Conservation (phyloP, 2,797 vertebrate species). For the Macroramphosus scolopax region DNA sequence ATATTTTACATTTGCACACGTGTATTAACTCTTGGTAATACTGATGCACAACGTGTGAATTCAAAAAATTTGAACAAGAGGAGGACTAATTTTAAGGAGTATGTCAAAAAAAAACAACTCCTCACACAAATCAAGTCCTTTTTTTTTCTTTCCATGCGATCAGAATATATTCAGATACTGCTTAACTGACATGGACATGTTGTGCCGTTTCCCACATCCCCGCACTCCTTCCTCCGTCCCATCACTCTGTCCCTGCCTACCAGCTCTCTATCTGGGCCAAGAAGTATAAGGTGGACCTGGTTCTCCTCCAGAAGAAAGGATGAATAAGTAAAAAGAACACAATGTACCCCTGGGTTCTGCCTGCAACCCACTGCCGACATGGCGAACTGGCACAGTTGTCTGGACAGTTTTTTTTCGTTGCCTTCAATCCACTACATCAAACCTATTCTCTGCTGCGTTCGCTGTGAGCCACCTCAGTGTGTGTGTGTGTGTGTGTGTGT, state of each 20-base stretch:
- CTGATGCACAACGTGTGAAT: too few species aligned
- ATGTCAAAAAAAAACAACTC: slow-evolving; percentile 7
- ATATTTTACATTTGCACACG: not conserved
- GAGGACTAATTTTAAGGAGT: not conserved
- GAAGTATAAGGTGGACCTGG: slow-evolving; percentile 61
- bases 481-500: slow-evolving; percentile 21
- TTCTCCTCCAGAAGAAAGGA: slow-evolving; percentile 66
- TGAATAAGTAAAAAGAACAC: slow-evolving; percentile 79
- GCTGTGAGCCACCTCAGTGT: slow-evolving; percentile 43
- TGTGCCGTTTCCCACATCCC: slow-evolving; percentile 37
- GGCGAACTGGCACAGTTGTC: slow-evolving; percentile 59
- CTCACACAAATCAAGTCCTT: not conserved
- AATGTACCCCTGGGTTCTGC: slow-evolving; percentile 70
- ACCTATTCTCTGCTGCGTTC: slow-evolving; percentile 47
- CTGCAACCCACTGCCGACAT: slow-evolving; percentile 37
- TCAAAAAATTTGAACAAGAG: slow-evolving; percentile 1
- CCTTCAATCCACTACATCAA: slow-evolving; percentile 45
- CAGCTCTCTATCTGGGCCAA: slow-evolving; percentile 50
- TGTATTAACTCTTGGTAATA: too few species aligned
- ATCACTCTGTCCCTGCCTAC: slow-evolving; percentile 43
- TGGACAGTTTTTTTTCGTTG: slow-evolving; percentile 36
- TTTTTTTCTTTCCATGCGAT: too few species aligned
- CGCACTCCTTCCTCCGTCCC: slow-evolving; percentile 33
- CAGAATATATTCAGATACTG: too few species aligned
- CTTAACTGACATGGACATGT: slow-evolving; percentile 33